Evolutionary conservation across 2,113 vertebrate genomes (phyloP), one percentile per base, ranked within the genome.

Genomic region (Aptenodytes patagonicus): DNA sequence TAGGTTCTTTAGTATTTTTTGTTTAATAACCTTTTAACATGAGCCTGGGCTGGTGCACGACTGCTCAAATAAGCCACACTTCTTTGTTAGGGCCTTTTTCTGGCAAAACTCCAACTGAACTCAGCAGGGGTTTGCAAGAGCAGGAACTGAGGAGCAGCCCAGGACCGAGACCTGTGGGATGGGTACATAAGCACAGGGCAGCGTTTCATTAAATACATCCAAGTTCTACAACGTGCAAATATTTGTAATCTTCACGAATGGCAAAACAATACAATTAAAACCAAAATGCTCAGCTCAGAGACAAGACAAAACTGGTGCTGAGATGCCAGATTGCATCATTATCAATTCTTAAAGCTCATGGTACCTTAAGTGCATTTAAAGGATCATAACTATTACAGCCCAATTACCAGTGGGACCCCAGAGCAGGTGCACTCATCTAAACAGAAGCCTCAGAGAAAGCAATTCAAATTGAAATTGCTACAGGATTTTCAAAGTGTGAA

Each of bases 301-400:
- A 91, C 49, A n/a, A 73, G 47, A 73, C 34, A 91, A 89, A 92
- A 90, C 17, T 26, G 36, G 62, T 32, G 57, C 32, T 38, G 55
- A 96, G 92, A 92, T 83, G 80, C 79, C 90, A 68, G 81, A 96
- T 80, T 97, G 95, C 90, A 84, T 52, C 28, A 6, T 75, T 93
- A 94, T 68, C 82, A 64, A 34, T 84, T 79, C 70, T 89, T 90
- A 96, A 77, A 78, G 95, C 91, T 97, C 70, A 19, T 72, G 52
- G 96, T 95, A 94, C 97, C 98, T 97, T 96, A 98, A 97, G 97
- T 91, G 91, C 95, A 76, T 97, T 97, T 97, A 95, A 94, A 97
- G 87, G 96, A 97, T 92, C 97, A 11, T 97, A 90, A 97, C 83
- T 95, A 96, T 97, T 97, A 97, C 85, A 93, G 94, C 31, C 32